These are phyloP conservation scores for Falco berigora DNA, from an alignment of 2,797 vertebrate genomes.

Conservation along the genomic window DNA sequence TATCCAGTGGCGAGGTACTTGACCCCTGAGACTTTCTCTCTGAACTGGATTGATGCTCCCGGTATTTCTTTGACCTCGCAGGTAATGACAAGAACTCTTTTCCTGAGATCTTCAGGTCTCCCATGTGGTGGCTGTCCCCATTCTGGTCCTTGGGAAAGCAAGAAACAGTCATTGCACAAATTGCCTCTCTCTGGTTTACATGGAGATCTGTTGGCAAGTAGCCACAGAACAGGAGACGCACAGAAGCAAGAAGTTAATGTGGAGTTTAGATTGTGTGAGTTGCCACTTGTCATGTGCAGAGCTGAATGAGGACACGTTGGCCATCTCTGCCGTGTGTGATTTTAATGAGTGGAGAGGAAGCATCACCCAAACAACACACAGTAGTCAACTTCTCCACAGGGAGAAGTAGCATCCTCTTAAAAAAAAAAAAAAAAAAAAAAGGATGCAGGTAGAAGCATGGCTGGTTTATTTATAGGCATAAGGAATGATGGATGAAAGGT, in stretches of 20 bases:
- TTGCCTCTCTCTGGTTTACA: accelerated
- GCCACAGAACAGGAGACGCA: not conserved
- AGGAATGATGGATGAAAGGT: not conserved
- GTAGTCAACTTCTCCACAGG: not conserved
- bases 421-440: not conserved
- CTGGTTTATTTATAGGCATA: not conserved
- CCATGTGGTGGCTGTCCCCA: constrained; percentile 81
- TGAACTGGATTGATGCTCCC: constrained; percentile 74
- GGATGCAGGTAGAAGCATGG: not conserved
- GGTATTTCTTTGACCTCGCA: constrained; percentile 75
- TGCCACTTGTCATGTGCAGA: not conserved
- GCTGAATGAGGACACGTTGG: not conserved
- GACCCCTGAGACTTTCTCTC: constrained; percentile 74
- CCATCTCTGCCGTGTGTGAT: not conserved
- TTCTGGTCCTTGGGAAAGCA: constrained; percentile 78
- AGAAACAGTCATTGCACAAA: not conserved
- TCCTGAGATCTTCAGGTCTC: constrained; percentile 74
- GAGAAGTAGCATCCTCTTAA: not conserved
- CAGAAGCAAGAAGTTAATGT: accelerated
- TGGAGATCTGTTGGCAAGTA: not conserved
- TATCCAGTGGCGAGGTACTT: constrained; percentile 73
- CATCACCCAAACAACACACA: not conserved
- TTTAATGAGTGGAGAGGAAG: not conserved
- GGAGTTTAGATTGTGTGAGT: not conserved
- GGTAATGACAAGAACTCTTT: constrained; percentile 76